Conservation (phyloP, 2,113 vertebrate genomes). For the Lethenteron reissneri region DNA sequence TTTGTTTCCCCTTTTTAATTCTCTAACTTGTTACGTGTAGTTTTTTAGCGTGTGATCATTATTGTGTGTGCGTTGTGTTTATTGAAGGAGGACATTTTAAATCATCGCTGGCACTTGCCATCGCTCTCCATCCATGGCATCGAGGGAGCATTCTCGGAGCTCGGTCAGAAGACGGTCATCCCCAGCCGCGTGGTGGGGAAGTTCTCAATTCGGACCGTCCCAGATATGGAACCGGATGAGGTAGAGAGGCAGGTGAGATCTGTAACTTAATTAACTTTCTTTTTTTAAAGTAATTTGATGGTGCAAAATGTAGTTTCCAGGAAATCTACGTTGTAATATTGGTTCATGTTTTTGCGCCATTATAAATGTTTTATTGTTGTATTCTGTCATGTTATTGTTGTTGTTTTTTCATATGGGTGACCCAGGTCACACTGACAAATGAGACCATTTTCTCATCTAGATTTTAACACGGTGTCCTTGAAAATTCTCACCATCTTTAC, state of each 20-base stretch:
- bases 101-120: slow-evolving; percentile 53
- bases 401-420: background rate
- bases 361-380: background rate
- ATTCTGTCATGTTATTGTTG: too few species aligned
- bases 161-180: slow-evolving; percentile 59
- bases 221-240: slow-evolving; percentile 35
- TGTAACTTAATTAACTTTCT: background rate
- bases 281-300: background rate
- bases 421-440: background rate
- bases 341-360: background rate
- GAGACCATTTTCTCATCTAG: background rate
- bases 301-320: background rate
- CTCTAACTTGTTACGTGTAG: too few species aligned
- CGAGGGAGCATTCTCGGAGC: slow-evolving; percentile 49
- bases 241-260: slow-evolving; percentile 47
- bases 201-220: slow-evolving; percentile 68
- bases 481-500: slow-evolving; percentile 3
- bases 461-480: background rate
- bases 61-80: slow-evolving; percentile 5
- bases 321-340: background rate
- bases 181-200: slow-evolving; percentile 56
- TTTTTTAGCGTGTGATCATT: background rate
- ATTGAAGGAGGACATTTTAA: slow-evolving; percentile 48
- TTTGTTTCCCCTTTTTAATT: background rate
- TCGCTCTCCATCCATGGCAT: slow-evolving; percentile 66